Percentiles rank a stretch among this genome's conserved stretches.
Evolutionary conservation across 2,888 invertebrate genomes (phyloP).

Genomic region (Acleris cristana): DNA sequence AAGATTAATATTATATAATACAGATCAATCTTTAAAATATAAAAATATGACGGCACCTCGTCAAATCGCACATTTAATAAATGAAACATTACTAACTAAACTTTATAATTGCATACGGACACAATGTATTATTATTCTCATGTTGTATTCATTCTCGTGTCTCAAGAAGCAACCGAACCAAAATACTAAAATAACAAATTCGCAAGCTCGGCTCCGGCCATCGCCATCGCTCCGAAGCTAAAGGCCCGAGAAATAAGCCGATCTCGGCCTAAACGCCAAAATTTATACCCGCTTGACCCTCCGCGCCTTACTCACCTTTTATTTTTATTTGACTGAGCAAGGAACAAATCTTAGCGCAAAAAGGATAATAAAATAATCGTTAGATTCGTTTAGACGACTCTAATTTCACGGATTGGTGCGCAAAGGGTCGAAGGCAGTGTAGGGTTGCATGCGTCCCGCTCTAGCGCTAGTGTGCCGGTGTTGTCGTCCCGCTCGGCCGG

Average conservation of each 20-base stretch:
- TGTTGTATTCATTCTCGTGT: no score
- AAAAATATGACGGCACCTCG: no score
- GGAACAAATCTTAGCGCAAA: slow-evolving; percentile 84
- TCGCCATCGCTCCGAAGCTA: slow-evolving; percentile 63
- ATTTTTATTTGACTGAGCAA: slow-evolving; percentile 84
- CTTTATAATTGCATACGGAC: no score
- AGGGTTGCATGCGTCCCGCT: slow-evolving; percentile 63
- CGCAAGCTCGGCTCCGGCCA: slow-evolving; percentile 35
- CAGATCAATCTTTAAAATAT: no score
- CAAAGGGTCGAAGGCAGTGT: slow-evolving; percentile 71
- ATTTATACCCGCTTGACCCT: slow-evolving; percentile 81
- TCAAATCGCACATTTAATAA: no score
- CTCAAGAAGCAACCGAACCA: not conserved
- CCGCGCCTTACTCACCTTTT: slow-evolving; percentile 81
- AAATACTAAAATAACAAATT: slow-evolving; percentile 6
- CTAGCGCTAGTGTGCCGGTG: slow-evolving; percentile 37
- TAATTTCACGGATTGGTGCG: slow-evolving; percentile 82
- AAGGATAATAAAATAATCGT: slow-evolving; percentile 84
- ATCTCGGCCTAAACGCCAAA: slow-evolving; percentile 71
- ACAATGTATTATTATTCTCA: no score
- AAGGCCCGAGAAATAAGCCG: slow-evolving; percentile 78
- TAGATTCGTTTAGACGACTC: slow-evolving; percentile 83
- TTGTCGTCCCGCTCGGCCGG: slow-evolving; percentile 53
- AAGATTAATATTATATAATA: not conserved
- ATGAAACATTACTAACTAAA: no score